phyloP scores from a whole-genome alignment of 2,888 invertebrate genomes.

The Mythimna ferrago region DNA sequence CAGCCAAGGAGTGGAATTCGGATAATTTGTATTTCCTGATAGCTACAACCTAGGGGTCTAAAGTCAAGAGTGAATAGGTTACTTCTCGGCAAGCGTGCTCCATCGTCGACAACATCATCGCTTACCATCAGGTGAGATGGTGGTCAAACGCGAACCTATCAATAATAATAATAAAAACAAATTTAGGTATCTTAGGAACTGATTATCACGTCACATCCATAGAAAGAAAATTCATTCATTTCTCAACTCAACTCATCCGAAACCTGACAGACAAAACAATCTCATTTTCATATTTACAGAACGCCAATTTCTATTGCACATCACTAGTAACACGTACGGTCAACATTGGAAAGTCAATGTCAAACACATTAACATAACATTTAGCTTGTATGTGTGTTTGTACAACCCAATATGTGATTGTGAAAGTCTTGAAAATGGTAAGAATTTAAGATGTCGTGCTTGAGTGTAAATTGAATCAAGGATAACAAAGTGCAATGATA shows the following conservation, averaged over 20 bases:
- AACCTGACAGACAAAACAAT: background rate
- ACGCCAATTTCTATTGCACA: constrained; percentile 40
- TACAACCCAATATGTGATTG: constrained; percentile 54
- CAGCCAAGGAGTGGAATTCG: no score
- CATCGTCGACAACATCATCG: no score
- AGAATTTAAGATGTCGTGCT: constrained; percentile 31
- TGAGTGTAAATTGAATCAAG: constrained; percentile 54
- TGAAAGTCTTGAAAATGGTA: constrained; percentile 54
- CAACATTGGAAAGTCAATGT: constrained; percentile 63
- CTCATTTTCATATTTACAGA: constrained; percentile 21
- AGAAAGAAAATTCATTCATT: background rate
- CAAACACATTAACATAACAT: constrained; percentile 48
- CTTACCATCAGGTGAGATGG: no score
- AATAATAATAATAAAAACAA: no score
- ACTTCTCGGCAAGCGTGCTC: no score
- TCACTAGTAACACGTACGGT: constrained; percentile 22
- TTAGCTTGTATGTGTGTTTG: constrained; percentile 33
- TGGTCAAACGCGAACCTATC: no score
- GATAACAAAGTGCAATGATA: constrained; percentile 30
- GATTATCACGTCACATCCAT: no score
- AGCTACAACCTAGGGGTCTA: no score
- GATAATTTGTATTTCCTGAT: no score
- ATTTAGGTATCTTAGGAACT: no score
- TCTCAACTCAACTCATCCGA: background rate
- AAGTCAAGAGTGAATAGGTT: no score